Conservation (phyloP, 2,797 vertebrate species). For the Coendou prehensilis region DNA sequence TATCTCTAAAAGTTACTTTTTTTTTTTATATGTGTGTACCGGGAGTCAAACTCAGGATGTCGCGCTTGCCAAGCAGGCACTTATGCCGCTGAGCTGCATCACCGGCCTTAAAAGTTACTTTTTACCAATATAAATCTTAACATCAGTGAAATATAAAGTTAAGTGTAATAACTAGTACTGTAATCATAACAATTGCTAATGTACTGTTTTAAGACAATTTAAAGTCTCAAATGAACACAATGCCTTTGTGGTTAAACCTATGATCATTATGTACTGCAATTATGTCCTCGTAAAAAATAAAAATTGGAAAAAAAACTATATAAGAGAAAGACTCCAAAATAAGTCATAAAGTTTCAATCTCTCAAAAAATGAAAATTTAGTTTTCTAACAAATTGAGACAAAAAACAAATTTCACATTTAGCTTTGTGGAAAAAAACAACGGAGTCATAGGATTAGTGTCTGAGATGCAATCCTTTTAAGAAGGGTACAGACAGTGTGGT, state of each 20-base stretch:
- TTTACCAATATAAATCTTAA: background rate
- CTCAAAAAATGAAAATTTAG: background rate
- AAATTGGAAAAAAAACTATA: background rate
- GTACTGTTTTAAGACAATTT: background rate
- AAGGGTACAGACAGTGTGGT: background rate
- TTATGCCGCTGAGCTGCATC: no score
- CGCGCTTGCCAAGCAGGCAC: no score
- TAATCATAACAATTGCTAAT: conserved; percentile 77
- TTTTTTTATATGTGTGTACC: no score
- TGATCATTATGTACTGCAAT: background rate
- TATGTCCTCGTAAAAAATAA: background rate
- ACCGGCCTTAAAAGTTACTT: background rate
- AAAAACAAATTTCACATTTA: background rate
- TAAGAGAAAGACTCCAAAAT: conserved; percentile 65
- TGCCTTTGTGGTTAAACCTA: conserved; percentile 69
- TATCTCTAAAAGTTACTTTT: background rate
- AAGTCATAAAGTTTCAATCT: conserved; percentile 40
- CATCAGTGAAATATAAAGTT: conserved; percentile 46
- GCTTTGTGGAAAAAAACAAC: background rate
- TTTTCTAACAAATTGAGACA: background rate
- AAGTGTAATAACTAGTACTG: background rate
- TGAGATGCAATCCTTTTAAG: background rate
- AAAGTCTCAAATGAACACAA: conserved; percentile 69
- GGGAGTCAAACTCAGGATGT: no score
- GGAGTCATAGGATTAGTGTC: background rate